These are phyloP conservation scores for Atractosteus spatula DNA, from an alignment of 2,113 vertebrate genomes.

Conservation along the genomic window DNA sequence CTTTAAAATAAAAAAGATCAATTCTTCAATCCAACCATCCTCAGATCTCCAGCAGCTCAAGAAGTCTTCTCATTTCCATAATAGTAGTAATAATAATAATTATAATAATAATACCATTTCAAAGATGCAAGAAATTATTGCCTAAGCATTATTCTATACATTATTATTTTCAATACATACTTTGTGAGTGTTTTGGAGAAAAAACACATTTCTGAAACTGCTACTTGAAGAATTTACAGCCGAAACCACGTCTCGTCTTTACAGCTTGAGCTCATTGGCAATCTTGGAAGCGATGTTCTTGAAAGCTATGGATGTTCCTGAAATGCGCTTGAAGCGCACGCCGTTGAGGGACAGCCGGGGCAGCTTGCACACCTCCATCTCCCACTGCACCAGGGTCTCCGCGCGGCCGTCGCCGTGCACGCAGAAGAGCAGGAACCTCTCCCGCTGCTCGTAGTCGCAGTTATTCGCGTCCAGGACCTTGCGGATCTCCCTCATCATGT, in stretches of 20 bases:
- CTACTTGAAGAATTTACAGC: slow-evolving; percentile 89
- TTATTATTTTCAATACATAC: slow-evolving; percentile 72
- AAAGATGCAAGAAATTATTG: slow-evolving; percentile 91
- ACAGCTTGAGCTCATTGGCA: slow-evolving; percentile 98
- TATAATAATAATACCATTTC: slow-evolving; percentile 77
- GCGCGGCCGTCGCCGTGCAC: slow-evolving; percentile 89
- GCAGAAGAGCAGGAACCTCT: slow-evolving; percentile 94
- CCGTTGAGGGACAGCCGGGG: slow-evolving; percentile 97
- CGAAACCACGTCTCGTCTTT: slow-evolving; percentile 73
- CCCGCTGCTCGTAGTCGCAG: slow-evolving; percentile 95
- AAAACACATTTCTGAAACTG: slow-evolving; percentile 77
- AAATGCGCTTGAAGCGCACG: slow-evolving; percentile 96
- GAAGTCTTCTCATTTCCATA: slow-evolving; percentile 28
- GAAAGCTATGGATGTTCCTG: slow-evolving; percentile 97
- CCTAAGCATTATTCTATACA: slow-evolving; percentile 92
- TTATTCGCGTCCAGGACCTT: slow-evolving; percentile 96
- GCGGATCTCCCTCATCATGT: slow-evolving; percentile 96
- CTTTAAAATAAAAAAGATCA: slow-evolving; percentile 61
- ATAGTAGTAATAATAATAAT: slow-evolving; percentile 73
- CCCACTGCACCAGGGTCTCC: slow-evolving; percentile 95
- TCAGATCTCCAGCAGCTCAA: slow-evolving; percentile 64
- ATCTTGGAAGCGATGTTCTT: slow-evolving; percentile 99
- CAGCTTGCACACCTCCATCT: slow-evolving; percentile 99
- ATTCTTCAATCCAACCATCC: slow-evolving; percentile 57
- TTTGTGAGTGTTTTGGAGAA: slow-evolving; percentile 72